phyloP scores from a whole-genome alignment of 2,888 invertebrate genomes.

The Pemphredon lugubris region DNA sequence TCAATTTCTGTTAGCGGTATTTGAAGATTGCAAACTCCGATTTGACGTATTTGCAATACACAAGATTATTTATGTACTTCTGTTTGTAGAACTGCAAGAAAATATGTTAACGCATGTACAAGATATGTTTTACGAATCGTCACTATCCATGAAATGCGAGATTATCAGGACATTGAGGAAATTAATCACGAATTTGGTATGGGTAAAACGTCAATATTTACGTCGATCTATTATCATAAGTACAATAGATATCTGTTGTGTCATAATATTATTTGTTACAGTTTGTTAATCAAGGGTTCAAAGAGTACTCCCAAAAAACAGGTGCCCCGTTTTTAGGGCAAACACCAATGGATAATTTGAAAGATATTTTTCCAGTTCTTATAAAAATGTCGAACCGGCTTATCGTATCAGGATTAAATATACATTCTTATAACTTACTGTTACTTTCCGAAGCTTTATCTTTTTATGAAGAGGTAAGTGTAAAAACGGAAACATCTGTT shows the following conservation, averaged over 20 bases:
- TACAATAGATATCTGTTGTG: too few relatives aligned
- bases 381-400: constrained; percentile 62
- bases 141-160: constrained; percentile 69
- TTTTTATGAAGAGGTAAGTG: constrained; percentile 73
- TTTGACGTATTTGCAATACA: too few relatives aligned
- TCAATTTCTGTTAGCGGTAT: constrained; percentile 68
- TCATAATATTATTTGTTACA: constrained; percentile 23
- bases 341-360: constrained; percentile 58
- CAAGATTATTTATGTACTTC: too few relatives aligned
- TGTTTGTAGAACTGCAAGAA: constrained; percentile 68
- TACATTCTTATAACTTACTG: constrained; percentile 62
- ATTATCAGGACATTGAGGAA: constrained; percentile 69
- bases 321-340: constrained; percentile 73
- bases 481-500: not conserved
- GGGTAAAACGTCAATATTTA: constrained; percentile 17
- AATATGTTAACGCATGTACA: constrained; percentile 70
- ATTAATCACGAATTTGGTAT: constrained; percentile 73
- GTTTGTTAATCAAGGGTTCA: constrained; percentile 68
- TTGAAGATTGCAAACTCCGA: too few relatives aligned
- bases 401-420: constrained; percentile 69
- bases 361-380: constrained; percentile 64
- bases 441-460: constrained; percentile 70
- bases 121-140: constrained; percentile 73
- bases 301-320: constrained; percentile 50
- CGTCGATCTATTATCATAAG: too few relatives aligned